Base-by-base conservation (phyloP, 1,140 invertebrate genomes). In the Drosophila watanabei region DNA sequence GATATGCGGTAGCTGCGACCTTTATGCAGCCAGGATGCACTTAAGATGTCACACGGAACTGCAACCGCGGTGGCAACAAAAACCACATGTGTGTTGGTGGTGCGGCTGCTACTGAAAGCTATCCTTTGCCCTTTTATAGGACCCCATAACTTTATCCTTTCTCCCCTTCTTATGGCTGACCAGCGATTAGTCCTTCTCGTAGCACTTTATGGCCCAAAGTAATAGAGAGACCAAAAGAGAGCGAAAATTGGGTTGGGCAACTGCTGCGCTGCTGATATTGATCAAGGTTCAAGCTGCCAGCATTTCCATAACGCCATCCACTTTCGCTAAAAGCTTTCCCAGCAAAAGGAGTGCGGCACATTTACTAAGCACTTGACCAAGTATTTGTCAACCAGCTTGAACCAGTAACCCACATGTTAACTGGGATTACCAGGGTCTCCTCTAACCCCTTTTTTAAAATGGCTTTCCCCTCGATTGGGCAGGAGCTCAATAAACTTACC, bases 1-100 rank as follows among this genome's bases (percentile, higher is more conserved):
- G 68, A 49, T 49, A 49, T 49, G 24, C 24, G 28, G 48, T 16
- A 30, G 33, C 43, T 35, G 52, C 54, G 37, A 72, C 68, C 70
- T 61, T 33, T 32, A 62, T 73, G 68, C 70, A 73, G 45, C 68
- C 68, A 35, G 80, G 75, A 56, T 89, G 84, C 85, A 88, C 85
- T 88, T 88, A 88, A 88, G 85, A 89, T 89, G 85, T 88, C 85
- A 89, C 81, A 80, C 75, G 64, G 58, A 64, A 75, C 51, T 71
- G 76, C 84, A 80, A 64, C 72, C 57, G 37, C 75, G 59, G 65
- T 30, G 64, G 64, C 64, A 16, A 61, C 70, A 72, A 61, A 73
- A 51, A 71, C 83, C 83, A 82, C 84, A 87, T 88, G 81, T 87
- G 80, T 35, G 63, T 51, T 39, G 52, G 35, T 28, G n/a, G 16